Base-by-base conservation (phyloP, 1,140 invertebrate species). In the Zaprionus kolodkinae region DNA sequence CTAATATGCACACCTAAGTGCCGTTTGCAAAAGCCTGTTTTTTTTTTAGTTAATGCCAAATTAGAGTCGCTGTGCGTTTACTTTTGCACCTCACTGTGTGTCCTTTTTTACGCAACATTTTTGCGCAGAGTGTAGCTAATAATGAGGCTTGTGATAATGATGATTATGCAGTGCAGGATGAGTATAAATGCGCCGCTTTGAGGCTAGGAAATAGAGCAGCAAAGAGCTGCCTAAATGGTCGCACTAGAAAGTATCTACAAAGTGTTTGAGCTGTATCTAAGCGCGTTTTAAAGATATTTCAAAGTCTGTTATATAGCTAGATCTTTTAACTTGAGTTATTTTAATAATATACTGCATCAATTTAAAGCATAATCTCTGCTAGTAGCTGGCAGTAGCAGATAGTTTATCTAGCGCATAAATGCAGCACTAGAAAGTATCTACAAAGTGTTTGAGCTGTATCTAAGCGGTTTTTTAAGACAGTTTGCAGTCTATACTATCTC, bases 31-130 rank as follows among this genome's bases (percentile, higher is more conserved):
- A 35, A 35, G 66, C 40, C 21, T 21, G 40, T 72, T 78, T 21
- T 48, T 72, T 78, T 62, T 72, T 74, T 77, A 79, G 79, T 54
- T 72, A 72, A 75, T 88, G 84, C 80, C 84, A 89, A 88, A 89
- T 88, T 88, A 88, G 85, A 78, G 80, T 76, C 66, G 71, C 85
- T 21, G 27, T 30, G 3, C 27, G 78, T 81, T 88, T 84, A 80
- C 48, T 30, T 30, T 71, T 54, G 48, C 62, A 12, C 33, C 52
- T 57, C 33, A 9, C 33, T 72, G 2, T 9, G n/a, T 62, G 66
- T 87, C 66, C 83, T 86, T 86, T 86, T 87, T 86, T 76, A 87
- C 83, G 83, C 83, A 86, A 56, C 48, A 17, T 54, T 62, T 62
- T 54, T 43, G 60, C 54, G 70, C 56, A 50, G 25, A 48, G 61